These are phyloP conservation scores for Unio pictorum DNA, from an alignment of 2,888 invertebrate genomes.

Conservation along the genomic window DNA sequence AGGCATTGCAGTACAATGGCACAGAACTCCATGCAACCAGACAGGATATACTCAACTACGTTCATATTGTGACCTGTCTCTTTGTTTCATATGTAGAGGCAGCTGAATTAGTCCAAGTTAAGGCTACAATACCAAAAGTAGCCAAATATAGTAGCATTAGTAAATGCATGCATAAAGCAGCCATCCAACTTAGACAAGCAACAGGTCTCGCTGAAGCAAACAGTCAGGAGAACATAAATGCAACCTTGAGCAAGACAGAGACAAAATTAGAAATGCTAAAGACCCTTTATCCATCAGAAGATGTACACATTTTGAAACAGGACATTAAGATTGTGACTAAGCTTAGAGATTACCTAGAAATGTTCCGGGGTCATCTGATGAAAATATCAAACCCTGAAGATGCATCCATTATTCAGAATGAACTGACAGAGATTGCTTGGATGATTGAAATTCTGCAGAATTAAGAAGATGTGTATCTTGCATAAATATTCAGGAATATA, in stretches of 20 bases:
- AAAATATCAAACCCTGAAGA: conserved; percentile 12
- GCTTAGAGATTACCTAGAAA: conserved; percentile 9
- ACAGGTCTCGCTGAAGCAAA: not conserved
- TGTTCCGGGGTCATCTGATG: conserved; percentile 16
- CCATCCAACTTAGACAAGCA: not conserved
- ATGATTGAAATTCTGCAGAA: too few relatives aligned
- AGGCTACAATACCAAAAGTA: not conserved
- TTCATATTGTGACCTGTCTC: conserved; percentile 8
- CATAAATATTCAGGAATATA: too few relatives aligned
- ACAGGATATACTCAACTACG: conserved; percentile 15
- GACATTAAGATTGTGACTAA: conserved; percentile 14
- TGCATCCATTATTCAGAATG: not conserved
- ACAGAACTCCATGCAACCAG: conserved; percentile 17
- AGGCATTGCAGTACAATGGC: conserved; percentile 28
- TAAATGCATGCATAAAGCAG: not conserved
- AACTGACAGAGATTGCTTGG: not conserved
- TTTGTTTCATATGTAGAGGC: conserved; percentile 13
- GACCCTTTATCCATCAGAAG: not conserved
- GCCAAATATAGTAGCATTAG: not conserved
- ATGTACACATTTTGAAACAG: conserved; percentile 1
- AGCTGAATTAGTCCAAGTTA: not conserved
- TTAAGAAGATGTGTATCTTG: too few relatives aligned
- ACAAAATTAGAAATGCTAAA: not conserved
- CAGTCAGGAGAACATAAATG: not conserved
- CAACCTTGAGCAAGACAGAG: not conserved